A percentile compares a stretch with the other conserved stretches of the same genome.
phyloP scores from a whole-genome alignment of 2,888 invertebrate genomes.

The Agapostemon virescens region DNA sequence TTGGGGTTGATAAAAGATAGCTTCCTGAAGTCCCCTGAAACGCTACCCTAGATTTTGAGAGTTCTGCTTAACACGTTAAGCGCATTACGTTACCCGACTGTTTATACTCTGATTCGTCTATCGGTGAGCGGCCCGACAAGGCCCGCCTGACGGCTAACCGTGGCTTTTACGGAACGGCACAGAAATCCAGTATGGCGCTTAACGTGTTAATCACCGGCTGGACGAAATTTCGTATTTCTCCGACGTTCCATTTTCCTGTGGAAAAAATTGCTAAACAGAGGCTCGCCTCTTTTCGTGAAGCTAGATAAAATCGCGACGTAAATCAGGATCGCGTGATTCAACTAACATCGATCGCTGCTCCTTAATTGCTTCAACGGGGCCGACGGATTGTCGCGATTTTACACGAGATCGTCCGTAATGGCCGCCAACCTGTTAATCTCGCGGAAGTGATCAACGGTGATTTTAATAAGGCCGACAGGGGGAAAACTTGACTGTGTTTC shows the following conservation, averaged over 20 bases:
- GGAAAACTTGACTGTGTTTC: neutral
- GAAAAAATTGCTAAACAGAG: neutral
- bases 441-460: neutral
- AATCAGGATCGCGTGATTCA: conserved; percentile 34
- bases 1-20: too few species aligned
- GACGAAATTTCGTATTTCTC: neutral
- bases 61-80: too few species aligned
- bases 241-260: neutral
- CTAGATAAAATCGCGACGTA: neutral
- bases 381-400: conserved; percentile 14
- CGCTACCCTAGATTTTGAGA: too few species aligned
- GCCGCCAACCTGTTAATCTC: conserved; percentile 18
- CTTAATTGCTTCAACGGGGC: conserved; percentile 10
- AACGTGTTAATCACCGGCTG: too few species aligned
- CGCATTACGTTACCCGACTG: too few species aligned
- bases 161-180: too few species aligned
- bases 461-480: neutral
- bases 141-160: too few species aligned
- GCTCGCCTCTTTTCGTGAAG: neutral
- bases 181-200: too few species aligned
- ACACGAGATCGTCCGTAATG: neutral
- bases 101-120: too few species aligned
- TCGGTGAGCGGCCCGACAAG: too few species aligned
- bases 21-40: too few species aligned
- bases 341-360: conserved; percentile 9